phyloP scores from a whole-genome alignment of 2,113 vertebrate genomes.

The Pyrgilauda ruficollis region DNA sequence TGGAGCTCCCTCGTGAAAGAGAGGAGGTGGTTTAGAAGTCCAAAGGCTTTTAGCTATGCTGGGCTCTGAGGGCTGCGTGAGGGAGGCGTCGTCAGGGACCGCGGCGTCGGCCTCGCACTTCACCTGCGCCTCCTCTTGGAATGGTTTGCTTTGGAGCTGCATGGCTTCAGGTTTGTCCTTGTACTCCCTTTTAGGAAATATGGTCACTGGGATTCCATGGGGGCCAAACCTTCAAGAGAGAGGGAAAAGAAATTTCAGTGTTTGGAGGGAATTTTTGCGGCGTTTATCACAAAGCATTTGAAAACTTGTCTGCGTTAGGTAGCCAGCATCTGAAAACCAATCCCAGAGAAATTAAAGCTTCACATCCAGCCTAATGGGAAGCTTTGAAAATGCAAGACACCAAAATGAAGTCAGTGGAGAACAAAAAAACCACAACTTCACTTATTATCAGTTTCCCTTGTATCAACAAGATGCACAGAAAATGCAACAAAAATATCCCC shows the following conservation, averaged over 20 bases:
- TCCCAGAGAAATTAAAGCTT: not conserved
- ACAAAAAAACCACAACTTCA: not conserved
- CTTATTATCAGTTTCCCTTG: not conserved
- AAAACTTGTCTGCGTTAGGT: fast-evolving
- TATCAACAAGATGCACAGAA: not conserved
- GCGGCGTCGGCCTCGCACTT: constrained; percentile 71
- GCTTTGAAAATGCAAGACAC: not conserved
- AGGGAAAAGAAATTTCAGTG: not conserved
- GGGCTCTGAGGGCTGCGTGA: constrained; percentile 64
- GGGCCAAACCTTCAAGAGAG: constrained; percentile 88
- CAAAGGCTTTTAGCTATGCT: constrained; percentile 78
- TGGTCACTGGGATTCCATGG: constrained; percentile 95
- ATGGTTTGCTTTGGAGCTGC: constrained; percentile 82
- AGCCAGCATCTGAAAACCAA: not conserved
- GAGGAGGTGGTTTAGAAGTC: constrained; percentile 89
- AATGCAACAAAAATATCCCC: not conserved
- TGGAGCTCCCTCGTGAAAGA: constrained; percentile 94
- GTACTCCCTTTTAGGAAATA: constrained; percentile 90
- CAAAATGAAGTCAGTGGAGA: not conserved
- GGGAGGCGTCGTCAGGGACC: constrained; percentile 63
- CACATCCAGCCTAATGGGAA: not conserved
- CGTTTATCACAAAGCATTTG: not conserved
- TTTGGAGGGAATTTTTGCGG: not conserved
- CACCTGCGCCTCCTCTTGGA: constrained; percentile 77
- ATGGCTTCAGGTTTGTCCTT: constrained; percentile 83